Percentiles rank a stretch among this genome's conserved stretches.
Evolutionary conservation across 2,113 vertebrate genomes (phyloP).

Genomic region (Phaethon lepturus): DNA sequence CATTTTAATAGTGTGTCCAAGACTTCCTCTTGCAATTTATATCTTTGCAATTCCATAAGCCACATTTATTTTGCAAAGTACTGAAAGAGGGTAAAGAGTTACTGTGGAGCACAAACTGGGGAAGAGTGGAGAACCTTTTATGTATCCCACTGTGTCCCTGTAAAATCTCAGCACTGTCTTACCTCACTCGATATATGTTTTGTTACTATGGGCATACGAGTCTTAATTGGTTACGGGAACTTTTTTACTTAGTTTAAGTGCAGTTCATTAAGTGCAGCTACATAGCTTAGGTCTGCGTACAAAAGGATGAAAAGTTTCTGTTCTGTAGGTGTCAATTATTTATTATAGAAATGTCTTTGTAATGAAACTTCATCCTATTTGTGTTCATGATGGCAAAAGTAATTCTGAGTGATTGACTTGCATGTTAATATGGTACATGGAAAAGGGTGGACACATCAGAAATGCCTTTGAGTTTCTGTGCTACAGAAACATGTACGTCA

Average conservation of each 20-base stretch:
- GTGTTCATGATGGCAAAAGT: neutral
- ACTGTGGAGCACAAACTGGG: neutral
- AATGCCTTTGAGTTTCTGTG: neutral
- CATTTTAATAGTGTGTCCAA: neutral
- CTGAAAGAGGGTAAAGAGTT: neutral
- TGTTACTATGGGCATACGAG: neutral
- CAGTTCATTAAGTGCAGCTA: neutral
- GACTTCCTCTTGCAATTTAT: neutral
- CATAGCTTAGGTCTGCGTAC: neutral
- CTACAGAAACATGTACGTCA: neutral
- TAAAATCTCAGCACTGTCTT: neutral
- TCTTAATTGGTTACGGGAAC: neutral
- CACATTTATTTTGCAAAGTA: neutral
- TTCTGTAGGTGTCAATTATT: neutral
- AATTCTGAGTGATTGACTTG: neutral
- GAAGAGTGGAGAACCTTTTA: neutral
- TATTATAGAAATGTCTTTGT: neutral
- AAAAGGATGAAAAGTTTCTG: neutral
- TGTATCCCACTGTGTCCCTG: neutral
- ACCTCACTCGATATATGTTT: neutral
- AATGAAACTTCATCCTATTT: neutral
- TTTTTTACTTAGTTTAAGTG: neutral
- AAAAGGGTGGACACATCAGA: neutral
- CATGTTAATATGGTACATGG: neutral
- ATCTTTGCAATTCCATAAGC: neutral